These are phyloP conservation scores for Brevimyrus niger DNA, from an alignment of 2,113 vertebrate species.

Conservation along the genomic window DNA sequence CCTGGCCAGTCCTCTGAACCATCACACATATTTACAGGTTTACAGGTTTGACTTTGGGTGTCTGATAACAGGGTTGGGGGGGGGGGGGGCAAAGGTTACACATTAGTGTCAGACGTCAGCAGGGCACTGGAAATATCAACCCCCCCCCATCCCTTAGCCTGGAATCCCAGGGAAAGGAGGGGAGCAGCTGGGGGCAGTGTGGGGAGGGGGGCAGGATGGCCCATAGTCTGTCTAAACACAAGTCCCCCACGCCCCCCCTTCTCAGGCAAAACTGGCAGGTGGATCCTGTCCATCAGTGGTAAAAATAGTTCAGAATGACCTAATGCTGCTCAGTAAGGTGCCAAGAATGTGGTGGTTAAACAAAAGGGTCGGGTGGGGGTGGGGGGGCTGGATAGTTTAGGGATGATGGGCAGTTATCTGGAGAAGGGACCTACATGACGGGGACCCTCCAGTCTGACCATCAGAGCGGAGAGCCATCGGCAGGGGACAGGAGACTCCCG, in stretches of 20 bases:
- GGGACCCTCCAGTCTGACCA: neutral
- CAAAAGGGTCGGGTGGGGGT: conserved; percentile 54
- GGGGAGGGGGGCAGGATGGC: neutral
- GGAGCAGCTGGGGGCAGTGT: neutral
- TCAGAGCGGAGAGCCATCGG: neutral
- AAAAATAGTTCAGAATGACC: conserved; percentile 77
- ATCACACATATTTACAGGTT: neutral
- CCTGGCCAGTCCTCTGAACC: neutral
- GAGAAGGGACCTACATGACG: neutral
- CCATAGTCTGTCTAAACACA: neutral
- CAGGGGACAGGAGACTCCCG: neutral
- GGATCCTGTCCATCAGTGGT: conserved; percentile 54
- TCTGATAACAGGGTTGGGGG: neutral
- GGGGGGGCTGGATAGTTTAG: conserved; percentile 25
- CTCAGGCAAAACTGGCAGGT: conserved; percentile 52
- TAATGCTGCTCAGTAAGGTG: conserved; percentile 52
- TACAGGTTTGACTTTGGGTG: conserved; percentile 8
- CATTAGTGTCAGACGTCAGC: neutral
- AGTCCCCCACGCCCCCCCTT: neutral
- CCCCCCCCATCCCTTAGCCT: neutral
- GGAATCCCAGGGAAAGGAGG: neutral
- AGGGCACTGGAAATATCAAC: neutral
- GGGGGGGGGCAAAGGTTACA: neutral
- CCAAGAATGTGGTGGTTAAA: conserved; percentile 41
- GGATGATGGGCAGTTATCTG: conserved; percentile 31